These are phyloP conservation scores for Rynchops niger DNA, from an alignment of 2,113 vertebrate species.

Conservation along the genomic window DNA sequence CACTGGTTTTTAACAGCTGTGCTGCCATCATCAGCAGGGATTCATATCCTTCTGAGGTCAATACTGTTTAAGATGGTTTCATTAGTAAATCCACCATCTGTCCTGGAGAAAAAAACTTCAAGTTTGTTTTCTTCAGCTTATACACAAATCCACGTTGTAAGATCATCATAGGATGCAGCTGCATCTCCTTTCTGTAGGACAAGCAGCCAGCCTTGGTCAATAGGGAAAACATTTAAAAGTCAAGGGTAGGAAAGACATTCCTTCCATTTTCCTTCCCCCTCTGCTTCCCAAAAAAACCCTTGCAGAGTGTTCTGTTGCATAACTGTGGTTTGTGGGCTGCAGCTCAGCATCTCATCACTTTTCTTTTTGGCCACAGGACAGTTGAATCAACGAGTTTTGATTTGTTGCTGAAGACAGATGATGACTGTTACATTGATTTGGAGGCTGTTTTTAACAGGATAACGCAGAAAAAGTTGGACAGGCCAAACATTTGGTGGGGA, in stretches of 20 bases:
- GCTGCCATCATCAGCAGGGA: not conserved
- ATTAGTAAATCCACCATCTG: slow-evolving; percentile 21
- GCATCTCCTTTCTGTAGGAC: not conserved
- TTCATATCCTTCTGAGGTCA: not conserved
- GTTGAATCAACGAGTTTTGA: slow-evolving; percentile 85
- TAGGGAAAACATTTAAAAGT: not conserved
- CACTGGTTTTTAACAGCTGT: not conserved
- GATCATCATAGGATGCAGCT: not conserved
- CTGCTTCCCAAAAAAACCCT: not conserved
- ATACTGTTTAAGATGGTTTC: not conserved
- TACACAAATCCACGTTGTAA: not conserved
- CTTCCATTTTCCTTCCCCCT: not conserved
- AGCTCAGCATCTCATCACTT: not conserved
- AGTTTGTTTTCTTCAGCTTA: not conserved
- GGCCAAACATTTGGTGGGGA: slow-evolving; percentile 94
- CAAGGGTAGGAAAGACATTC: not conserved
- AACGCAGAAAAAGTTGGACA: slow-evolving; percentile 79
- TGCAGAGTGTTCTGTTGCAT: not conserved
- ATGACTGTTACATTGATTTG: slow-evolving; percentile 94
- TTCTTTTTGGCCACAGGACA: slow-evolving; percentile 79
- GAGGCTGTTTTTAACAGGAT: slow-evolving; percentile 90
- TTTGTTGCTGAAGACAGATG: slow-evolving; percentile 94
- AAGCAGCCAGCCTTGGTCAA: not conserved
- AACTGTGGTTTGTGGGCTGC: not conserved
- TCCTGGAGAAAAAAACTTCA: not conserved